A percentile compares a stretch with the other conserved stretches of the same genome.
phyloP scores from a whole-genome alignment of 2,797 vertebrate genomes.

The Heteromormyrus szaboi region DNA sequence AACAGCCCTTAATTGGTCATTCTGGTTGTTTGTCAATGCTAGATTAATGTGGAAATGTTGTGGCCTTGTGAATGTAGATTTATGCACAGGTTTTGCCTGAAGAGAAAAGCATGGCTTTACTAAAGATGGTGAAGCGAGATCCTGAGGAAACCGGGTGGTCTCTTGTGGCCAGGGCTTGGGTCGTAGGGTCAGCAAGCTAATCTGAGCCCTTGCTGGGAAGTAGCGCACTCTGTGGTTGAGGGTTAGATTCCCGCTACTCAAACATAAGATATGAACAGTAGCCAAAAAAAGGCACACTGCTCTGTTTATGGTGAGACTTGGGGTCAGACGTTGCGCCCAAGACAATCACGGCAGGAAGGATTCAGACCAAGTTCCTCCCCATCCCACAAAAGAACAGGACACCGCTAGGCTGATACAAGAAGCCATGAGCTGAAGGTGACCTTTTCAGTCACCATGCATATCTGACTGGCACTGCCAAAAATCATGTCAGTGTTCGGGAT shows the following conservation, averaged over 20 bases:
- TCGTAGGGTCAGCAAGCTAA: not conserved
- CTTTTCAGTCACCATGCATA: not conserved
- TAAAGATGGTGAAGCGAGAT: not conserved
- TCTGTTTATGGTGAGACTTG: not conserved
- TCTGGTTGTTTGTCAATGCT: not conserved
- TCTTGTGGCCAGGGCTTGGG: not conserved
- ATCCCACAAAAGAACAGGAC: not conserved
- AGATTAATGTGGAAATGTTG: not conserved
- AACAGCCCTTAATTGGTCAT: not conserved
- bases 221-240: not conserved
- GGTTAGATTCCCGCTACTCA: conserved; percentile 8
- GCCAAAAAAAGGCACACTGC: not conserved
- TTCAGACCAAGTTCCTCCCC: not conserved
- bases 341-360: not conserved
- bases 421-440: not conserved
- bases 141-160: not conserved
- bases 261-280: not conserved
- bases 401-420: not conserved
- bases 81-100: not conserved
- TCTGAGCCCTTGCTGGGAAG: not conserved
- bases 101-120: not conserved
- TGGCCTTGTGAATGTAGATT: not conserved
- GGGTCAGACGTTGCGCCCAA: not conserved
- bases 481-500: not conserved
- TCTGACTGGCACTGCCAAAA: not conserved